Conservation (phyloP, 2,113 vertebrate genomes). For the Myiozetetes cayanensis region DNA sequence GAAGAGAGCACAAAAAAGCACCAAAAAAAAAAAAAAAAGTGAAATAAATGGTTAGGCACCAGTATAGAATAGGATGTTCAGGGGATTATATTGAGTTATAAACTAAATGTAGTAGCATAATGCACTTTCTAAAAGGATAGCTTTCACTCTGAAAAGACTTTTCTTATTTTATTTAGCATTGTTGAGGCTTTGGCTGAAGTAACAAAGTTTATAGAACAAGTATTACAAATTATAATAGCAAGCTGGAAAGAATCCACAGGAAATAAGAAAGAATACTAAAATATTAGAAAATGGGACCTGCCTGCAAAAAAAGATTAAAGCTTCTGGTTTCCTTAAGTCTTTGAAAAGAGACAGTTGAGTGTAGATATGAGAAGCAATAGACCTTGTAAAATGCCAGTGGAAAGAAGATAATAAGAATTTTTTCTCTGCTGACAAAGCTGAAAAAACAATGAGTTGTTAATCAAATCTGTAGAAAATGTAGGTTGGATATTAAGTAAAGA, state of each 20-base stretch:
- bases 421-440: not conserved
- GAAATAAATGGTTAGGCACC: not conserved
- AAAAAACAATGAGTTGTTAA: not conserved
- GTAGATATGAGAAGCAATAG: not conserved
- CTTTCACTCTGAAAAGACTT: not conserved
- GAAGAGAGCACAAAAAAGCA: not conserved
- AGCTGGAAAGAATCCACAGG: not conserved
- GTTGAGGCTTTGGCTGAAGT: not conserved
- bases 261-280: not conserved
- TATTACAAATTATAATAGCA: not conserved
- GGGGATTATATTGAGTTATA: not conserved
- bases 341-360: not conserved
- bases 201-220: not conserved
- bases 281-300: not conserved
- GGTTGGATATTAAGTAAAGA: not conserved
- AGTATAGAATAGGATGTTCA: not conserved
- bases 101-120: rapidly evolving
- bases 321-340: not conserved
- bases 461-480: not conserved
- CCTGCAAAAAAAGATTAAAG: not conserved
- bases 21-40: not conserved
- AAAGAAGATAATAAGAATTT: not conserved
- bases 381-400: not conserved
- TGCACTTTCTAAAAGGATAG: not conserved
- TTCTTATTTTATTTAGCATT: not conserved